Base-by-base conservation (phyloP, 2,113 vertebrate genomes). In the Manacus vitellinus region DNA sequence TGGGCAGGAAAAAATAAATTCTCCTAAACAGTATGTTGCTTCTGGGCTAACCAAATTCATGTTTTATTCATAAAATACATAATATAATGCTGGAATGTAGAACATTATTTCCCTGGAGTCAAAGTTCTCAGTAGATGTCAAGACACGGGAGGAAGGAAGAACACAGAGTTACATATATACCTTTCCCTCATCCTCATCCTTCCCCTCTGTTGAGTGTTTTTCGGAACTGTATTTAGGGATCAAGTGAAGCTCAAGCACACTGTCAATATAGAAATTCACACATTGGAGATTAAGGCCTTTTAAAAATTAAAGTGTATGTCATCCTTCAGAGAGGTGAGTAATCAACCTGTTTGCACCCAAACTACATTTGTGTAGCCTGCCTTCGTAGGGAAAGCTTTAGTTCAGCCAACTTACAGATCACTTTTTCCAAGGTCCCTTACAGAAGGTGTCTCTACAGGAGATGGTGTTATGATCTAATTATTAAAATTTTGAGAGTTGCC, bases 141-240 rank as follows among this genome's bases (percentile, higher is more conserved):
- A 86, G 83, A 33, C 21, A 46, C 3, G 23, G 62, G 8, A 80
- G 22, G 14, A 88, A 52, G 30, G 47, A 74, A 74, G 22, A 70
- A 66, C 15, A 66, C 12, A 39, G 22, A 43, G 55, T 5, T 76
- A 20, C 12, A 56, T 2, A 44, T 8, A 41, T 0, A 7, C 5
- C 3, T 47, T 59, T 31, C 4, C 4, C 12, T 6, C 0, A 17
- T 35, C 10, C 19, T 6, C 0, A 0, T 47, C 17, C 25, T 76
- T 70, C 41, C 30, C 9, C 21, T 55, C 41, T 27, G 21, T 7
- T 0, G 1, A 49, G 41, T 33, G 6, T 5, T 56, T 89, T 94
- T 58, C 44, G 19, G 22, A 79, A 41, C 10, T 24, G 14, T 63
- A 12, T 13, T 93, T 54, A 3, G 8, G 25, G 68, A 66, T 70